phyloP scores from a whole-genome alignment of 2,888 invertebrate genomes.

The Andricus curvator region DNA sequence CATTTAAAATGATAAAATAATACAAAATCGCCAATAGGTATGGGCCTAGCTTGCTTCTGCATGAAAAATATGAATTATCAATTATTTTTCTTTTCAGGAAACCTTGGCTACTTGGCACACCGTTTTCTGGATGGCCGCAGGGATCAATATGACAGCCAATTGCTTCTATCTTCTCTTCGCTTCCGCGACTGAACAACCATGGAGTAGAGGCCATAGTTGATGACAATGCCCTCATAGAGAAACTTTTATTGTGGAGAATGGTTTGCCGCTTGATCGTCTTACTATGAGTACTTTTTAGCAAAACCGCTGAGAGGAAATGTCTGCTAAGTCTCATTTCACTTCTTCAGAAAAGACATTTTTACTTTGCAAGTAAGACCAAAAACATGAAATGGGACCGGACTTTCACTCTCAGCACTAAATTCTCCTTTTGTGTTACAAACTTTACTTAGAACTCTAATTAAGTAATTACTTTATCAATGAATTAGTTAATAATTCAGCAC shows the following conservation, averaged over 20 bases:
- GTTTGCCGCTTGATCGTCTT: conserved; percentile 65
- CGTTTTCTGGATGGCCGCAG: conserved; percentile 90
- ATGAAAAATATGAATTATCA: background rate
- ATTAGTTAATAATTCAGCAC: conserved; percentile 1
- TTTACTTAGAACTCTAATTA: background rate
- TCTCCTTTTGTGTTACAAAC: background rate
- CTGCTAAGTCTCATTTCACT: background rate
- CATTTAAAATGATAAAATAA: too few relatives aligned
- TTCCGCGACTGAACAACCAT: conserved; percentile 87
- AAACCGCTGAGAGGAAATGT: conserved; percentile 19
- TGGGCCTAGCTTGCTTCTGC: background rate
- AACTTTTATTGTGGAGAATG: conserved; percentile 61
- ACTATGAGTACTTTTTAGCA: conserved; percentile 67
- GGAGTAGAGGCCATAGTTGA: conserved; percentile 79
- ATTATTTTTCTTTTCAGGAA: conserved; percentile 79
- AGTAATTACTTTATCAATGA: background rate
- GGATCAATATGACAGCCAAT: conserved; percentile 86
- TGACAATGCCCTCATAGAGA: conserved; percentile 64
- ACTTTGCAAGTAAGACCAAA: conserved; percentile 5
- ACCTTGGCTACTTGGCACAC: conserved; percentile 87
- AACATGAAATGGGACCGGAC: background rate
- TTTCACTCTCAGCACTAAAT: conserved; percentile 2
- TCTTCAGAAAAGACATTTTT: conserved; percentile 8
- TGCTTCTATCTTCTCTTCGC: conserved; percentile 89
- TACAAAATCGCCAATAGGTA: too few relatives aligned